Evolutionary conservation across 2,888 invertebrate genomes (phyloP), one percentile per base, ranked within the genome.

Genomic region (Parnassius mnemosyne): DNA sequence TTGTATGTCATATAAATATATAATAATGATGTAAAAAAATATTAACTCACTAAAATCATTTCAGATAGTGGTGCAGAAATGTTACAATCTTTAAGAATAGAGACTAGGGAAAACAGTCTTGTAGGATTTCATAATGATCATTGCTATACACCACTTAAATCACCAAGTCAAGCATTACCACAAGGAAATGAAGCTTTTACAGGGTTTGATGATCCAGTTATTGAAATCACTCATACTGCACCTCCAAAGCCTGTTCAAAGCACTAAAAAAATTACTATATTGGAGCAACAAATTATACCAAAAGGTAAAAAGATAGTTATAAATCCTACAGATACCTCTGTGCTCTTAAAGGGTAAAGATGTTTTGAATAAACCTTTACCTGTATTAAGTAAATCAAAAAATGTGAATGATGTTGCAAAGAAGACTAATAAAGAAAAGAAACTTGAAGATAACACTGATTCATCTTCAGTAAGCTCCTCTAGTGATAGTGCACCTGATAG

Each of bases 91-190:
- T 74, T 91, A 64, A 80, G 87, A 70, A 89, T 91, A 73, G 91
- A 91, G 72, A 91, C 91, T 57, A 79, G 91, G 69, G 92, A 92
- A 70, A 90, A 90, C 55, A 92, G 91, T 75, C 88, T 94, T 63
- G 92, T 94, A 72, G 93, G 95, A 5, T 94, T 95, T 71, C 93
- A 94, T 75, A 94, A 96, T 87, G 96, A 96, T 81, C 96, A 97
- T 77, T 96, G 96, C 77, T 96, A 96, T 71, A 96, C 96, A 53
- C 93, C 94, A 53, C 92, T 94, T 47, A 94, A 93, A 44, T 94
- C 95, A 62, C 94, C 95, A 43, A 93, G 93, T 72, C 93, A 93
- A 74, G 80, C 78, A 61, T 55, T 79, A 66, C 82, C 88, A 63
- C 84, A 85, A 67, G 78, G 73, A 61, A 84, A 69, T 77, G 89